Base-by-base conservation (phyloP, 2,113 vertebrate species). In the Pygoscelis antarcticus region DNA sequence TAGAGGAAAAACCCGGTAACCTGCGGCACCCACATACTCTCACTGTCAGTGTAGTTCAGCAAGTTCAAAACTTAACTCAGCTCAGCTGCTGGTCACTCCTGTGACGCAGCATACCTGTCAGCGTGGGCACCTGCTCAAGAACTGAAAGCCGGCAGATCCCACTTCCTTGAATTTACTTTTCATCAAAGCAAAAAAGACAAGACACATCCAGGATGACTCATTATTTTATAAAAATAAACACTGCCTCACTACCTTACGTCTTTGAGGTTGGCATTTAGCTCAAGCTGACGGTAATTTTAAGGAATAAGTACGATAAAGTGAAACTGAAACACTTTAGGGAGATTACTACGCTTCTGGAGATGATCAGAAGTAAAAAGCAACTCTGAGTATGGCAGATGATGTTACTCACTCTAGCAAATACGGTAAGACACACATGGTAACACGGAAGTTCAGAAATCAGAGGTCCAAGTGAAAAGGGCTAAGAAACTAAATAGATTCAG, bases 301-400 rank as follows among this genome's bases (percentile, higher is more conserved):
- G 68, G 58, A 69, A 6, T 11, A n/a, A 62, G 58, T 6, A 23
- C 2, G 34, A 69, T 14, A 44, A 88, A 96, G 76, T 10, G 76
- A 95, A 96, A 93, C 58, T 32, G 68, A 70, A 96, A 89, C 49
- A 10, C n/a, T 52, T 26, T 0, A 1, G n/a, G 77, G 83, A 61
- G 51, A 32, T 60, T 11, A 10, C 17, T 4, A 6, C 30, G 2
- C 34, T 61, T 26, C 52, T 65, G 54, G 55, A 80, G 30, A n/a
- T 5, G 40, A 38, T 0, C 27, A 55, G 84, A 29, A 87, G 38
- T 9, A 29, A 57, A 46, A 66, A 74, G 49, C 58, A 69, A 0
- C 11, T 7, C 86, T 4, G 61, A 66, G 44, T 0, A 2, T 0
- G 20, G 17, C 44, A 18, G 65, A 21, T 9, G 51, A 76, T 2